Evolutionary conservation across 1,140 invertebrate species (phyloP).

Genomic region (Tetramorium parvispinum): DNA sequence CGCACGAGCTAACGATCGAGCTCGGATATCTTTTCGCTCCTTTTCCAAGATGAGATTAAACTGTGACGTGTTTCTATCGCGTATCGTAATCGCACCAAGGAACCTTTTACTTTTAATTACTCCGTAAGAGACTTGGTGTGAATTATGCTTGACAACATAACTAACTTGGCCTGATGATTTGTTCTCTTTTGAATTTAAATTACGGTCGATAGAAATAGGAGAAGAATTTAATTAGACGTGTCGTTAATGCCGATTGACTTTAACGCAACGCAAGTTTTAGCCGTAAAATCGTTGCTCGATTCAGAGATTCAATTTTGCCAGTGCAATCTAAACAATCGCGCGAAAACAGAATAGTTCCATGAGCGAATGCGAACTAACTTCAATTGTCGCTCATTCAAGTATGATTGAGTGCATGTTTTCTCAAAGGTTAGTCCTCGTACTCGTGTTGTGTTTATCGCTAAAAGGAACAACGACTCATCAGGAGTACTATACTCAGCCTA

Average conservation of each 20-base stretch:
- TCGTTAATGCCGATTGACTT: not conserved
- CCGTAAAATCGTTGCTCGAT: slow-evolving; percentile 14
- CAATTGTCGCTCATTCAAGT: slow-evolving; percentile 39
- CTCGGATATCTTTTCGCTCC: not conserved
- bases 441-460: slow-evolving; percentile 1
- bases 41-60: slow-evolving; percentile 24
- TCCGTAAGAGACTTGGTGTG: not conserved
- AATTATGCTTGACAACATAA: not conserved
- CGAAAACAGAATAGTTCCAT: not conserved
- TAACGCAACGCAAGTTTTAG: not conserved
- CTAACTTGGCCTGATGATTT: not conserved
- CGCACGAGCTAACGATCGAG: not conserved
- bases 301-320: not conserved
- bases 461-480: slow-evolving; percentile 28
- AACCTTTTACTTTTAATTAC: slow-evolving; percentile 35
- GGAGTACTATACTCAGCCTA: slow-evolving; percentile 16
- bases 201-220: not conserved
- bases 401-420: slow-evolving; percentile 44
- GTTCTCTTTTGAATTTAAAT: not conserved
- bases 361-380: slow-evolving; percentile 1
- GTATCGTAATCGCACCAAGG: not conserved
- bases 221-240: slow-evolving; percentile 1
- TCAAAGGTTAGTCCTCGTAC: slow-evolving; percentile 12
- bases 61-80: not conserved
- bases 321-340: not conserved